phyloP scores from a whole-genome alignment of 2,888 invertebrate species.

The Calephelis perditalis region DNA sequence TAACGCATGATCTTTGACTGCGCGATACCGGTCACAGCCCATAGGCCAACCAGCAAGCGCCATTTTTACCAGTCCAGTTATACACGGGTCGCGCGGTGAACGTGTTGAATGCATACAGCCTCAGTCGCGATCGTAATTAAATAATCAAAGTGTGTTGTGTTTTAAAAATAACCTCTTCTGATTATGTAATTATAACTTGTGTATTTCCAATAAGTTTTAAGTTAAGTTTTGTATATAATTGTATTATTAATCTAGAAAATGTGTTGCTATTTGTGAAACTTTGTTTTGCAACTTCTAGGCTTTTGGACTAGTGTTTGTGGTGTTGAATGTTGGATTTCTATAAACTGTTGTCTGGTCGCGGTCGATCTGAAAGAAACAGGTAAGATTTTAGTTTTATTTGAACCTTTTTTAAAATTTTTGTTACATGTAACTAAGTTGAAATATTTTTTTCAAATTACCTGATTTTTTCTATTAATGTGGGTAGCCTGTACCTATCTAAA shows the following conservation, averaged over 20 bases:
- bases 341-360: not conserved
- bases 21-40: conserved; percentile 36
- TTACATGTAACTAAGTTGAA: too few relatives aligned
- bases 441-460: too few relatives aligned
- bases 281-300: conserved; percentile 8
- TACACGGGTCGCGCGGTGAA: conserved; percentile 35
- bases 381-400: not conserved
- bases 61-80: conserved; percentile 66
- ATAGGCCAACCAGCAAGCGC: conserved; percentile 39
- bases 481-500: too few relatives aligned
- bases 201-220: not conserved
- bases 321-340: conserved; percentile 10
- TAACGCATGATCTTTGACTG: conserved; percentile 54
- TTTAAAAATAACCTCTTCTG: conserved; percentile 14
- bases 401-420: too few relatives aligned
- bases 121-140: conserved; percentile 25
- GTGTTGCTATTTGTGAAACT: conserved; percentile 4
- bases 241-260: not conserved
- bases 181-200: conserved; percentile 14
- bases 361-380: not conserved
- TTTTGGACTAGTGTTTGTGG: conserved; percentile 6
- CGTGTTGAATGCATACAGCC: conserved; percentile 37
- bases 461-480: too few relatives aligned
- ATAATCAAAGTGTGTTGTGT: conserved; percentile 19
- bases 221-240: not conserved